Evolutionary conservation across 1,140 invertebrate genomes (phyloP), one percentile per base, ranked within the genome.

Genomic region (Camponotus pennsylvanicus): DNA sequence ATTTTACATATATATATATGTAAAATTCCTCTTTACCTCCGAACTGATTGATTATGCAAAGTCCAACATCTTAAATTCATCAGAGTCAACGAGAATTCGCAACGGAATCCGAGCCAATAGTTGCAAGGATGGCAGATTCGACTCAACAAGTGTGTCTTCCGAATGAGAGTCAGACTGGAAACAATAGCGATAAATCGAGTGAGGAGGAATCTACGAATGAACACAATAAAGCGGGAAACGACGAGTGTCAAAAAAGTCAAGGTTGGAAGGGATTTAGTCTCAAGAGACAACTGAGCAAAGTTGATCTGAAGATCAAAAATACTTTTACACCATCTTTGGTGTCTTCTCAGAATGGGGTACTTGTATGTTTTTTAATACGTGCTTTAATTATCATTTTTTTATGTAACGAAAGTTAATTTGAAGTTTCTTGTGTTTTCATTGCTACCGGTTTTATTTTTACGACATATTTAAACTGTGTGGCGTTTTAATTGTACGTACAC

Each of bases 211-310:
- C 78, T 21, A 86, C 88, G 63, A 90, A 49, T 63, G 91, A 91
- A 49, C 55, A 57, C 15, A 75, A 66, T 84, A 92, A 88, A 64
- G 11, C 70, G 40, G 55, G 69, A n/a, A 40, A 91, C 78, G 92
- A 94, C 82, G 93, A 94, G 9, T 76, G 88, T 66, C 88, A 91
- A 83, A 95, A 94, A 90, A 93, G 90, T 88, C 93, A 93, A 80
- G 96, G 96, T 57, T 97, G 95, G 97, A 97, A 96, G 92, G 96
- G 96, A 78, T 97, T 98, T 93, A 97, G 96, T 92, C 95, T 98
- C 61, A 98, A 98, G 94, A 96, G 97, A 92, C 97, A 97, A 94
- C 95, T 98, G 87, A 97, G 97, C 84, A 97, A 96, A 94, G 97
- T 97, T 79, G 97, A 98, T 94, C 95, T 97, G 90, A 98, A 97